A percentile compares a stretch with the other conserved stretches of the same genome.
phyloP scores from a whole-genome alignment of 1,140 invertebrate genomes.

The Drosophila paulistorum region DNA sequence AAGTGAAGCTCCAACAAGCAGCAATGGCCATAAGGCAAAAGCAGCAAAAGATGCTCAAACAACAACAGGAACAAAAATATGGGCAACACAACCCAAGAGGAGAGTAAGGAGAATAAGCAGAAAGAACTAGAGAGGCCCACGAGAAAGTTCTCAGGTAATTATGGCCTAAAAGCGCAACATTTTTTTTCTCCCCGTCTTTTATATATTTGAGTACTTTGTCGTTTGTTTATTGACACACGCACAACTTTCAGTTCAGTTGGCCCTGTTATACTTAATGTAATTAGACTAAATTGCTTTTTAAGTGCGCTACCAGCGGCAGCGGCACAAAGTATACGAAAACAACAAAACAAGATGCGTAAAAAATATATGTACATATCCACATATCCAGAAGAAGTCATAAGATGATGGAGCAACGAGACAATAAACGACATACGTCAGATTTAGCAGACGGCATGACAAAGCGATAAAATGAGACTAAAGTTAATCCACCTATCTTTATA shows the following conservation, averaged over 20 bases:
- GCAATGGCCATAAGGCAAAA: slow-evolving; percentile 47
- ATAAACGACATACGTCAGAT: slow-evolving; percentile 10
- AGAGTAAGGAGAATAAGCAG: not conserved
- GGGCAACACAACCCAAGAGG: not conserved
- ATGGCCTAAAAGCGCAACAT: slow-evolving; percentile 77
- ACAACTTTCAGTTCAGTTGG: slow-evolving; percentile 58
- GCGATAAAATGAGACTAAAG: not conserved
- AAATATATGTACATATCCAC: no score
- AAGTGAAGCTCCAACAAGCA: slow-evolving; percentile 65
- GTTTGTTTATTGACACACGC: slow-evolving; percentile 77
- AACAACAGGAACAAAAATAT: slow-evolving; percentile 28
- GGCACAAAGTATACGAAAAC: slow-evolving; percentile 15
- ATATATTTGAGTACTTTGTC: slow-evolving; percentile 51
- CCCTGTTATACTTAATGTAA: slow-evolving; percentile 77
- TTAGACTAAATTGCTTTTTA: slow-evolving; percentile 81
- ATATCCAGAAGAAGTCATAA: slow-evolving; percentile 1
- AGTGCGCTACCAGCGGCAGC: slow-evolving; percentile 48
- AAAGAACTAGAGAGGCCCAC: slow-evolving; percentile 14
- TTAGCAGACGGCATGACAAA: not conserved
- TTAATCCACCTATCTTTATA: not conserved
- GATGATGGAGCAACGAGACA: not conserved
- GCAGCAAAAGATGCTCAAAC: slow-evolving; percentile 14
- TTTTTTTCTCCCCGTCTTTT: slow-evolving; percentile 39
- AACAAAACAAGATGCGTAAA: slow-evolving; percentile 1
- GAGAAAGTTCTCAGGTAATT: slow-evolving; percentile 79